Conservation (phyloP, 2,888 invertebrate species). For the Stenchaetothrips biformis region DNA sequence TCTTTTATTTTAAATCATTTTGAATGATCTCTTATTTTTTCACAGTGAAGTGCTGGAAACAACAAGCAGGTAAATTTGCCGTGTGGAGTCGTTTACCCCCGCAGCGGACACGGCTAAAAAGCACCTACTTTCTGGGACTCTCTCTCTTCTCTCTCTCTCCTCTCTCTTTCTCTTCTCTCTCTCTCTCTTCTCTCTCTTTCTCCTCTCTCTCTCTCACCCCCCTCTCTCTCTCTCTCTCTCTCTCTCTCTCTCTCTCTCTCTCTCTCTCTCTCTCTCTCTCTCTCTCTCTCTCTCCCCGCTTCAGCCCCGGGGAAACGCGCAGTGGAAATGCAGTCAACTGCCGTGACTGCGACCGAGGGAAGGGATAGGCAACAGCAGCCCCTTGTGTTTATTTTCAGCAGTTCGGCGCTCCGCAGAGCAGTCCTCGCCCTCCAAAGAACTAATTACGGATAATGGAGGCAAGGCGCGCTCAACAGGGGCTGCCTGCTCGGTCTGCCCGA, state of each 20-base stretch:
- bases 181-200: no score
- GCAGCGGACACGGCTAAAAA: neutral
- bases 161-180: no score
- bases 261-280: no score
- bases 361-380: neutral
- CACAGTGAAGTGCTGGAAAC: no score
- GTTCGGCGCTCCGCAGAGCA: neutral
- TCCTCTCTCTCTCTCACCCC: no score
- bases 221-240: no score
- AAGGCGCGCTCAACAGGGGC: neutral
- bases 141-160: neutral
- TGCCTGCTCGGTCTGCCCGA: neutral
- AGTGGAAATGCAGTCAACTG: neutral
- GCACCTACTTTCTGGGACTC: neutral
- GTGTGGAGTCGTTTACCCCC: neutral
- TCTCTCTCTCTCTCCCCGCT: neutral
- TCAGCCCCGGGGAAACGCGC: neutral
- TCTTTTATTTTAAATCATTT: no score
- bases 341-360: neutral
- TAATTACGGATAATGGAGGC: slow-evolving; percentile 24
- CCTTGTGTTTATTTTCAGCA: slow-evolving; percentile 8
- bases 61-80: no score
- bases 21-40: no score
- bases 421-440: slow-evolving; percentile 9
- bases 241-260: no score